Base-by-base conservation (phyloP, 2,888 invertebrate species). In the Coenonympha glycerion region DNA sequence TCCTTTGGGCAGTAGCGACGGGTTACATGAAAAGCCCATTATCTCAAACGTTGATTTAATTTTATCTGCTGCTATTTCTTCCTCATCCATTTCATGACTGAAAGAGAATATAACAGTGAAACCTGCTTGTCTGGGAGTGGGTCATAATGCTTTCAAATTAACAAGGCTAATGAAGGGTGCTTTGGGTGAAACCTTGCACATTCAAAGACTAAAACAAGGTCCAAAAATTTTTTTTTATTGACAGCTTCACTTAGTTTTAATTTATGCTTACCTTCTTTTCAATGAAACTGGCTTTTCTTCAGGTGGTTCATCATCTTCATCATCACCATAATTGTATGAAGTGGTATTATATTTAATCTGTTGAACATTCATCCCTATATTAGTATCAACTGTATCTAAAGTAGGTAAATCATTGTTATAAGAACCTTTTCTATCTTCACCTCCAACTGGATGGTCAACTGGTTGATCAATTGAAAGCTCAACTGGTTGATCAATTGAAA, bases 21-120 rank as follows among this genome's bases (percentile, higher is more conserved):
- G 47, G 6, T 77, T 66, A 26, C 87, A 52, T 24, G 68, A 69
- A 50, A 89, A 88, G 0, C 92, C 92, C 88, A 93, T 91, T 49
- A 91, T 74, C 60, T 89, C 88, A 62, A 93, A 91, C 0, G 92
- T 92, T 9, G 88, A 86, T 61, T 90, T 90, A 9, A 92, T 88
- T 50, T 88, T 88, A 54, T 90, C 88, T n/a, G 80, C 72, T 2
- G 70, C 71, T n/a, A 68, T 65, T 56, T 88, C 89, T 28, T 89
- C 88, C 6, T 76, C 74, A 28, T 84, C 83, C 1, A 81, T 69
- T 72, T 90, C 90, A 55, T 91, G 90, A 59, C 90, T 90, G 63
- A 51, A 84, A 79, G 9, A 5, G 6, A 36, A 21, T 8, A 9
- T 9, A 6, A 24, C 24, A 8, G 2, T 24, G 24, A 24, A 6